Conservation (phyloP, 2,888 invertebrate genomes). For the Platycheirus rosarum region DNA sequence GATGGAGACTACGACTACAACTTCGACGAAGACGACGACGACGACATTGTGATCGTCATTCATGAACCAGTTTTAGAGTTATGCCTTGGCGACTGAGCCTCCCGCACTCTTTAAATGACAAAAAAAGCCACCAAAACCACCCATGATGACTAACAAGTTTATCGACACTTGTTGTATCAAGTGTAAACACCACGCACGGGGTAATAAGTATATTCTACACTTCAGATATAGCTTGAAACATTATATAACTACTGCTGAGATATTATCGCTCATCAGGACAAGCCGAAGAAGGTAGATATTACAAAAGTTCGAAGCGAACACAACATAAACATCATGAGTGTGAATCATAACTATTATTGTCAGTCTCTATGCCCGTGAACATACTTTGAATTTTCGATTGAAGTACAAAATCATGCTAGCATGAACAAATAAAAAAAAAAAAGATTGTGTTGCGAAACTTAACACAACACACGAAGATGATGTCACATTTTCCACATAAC, state of each 20-base stretch:
- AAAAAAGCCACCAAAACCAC: slow-evolving; percentile 13
- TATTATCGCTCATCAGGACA: not conserved
- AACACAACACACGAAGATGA: slow-evolving; percentile 52
- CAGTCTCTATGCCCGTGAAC: not conserved
- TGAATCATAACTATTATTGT: slow-evolving; percentile 21
- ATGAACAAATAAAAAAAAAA: slow-evolving; percentile 44
- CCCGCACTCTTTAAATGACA: slow-evolving; percentile 3
- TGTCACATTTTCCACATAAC: slow-evolving; percentile 56
- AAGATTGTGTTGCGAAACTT: slow-evolving; percentile 45
- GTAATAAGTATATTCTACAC: slow-evolving; percentile 54
- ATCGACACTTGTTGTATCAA: slow-evolving; percentile 67
- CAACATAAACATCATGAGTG: too few species aligned
- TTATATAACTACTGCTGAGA: slow-evolving; percentile 12
- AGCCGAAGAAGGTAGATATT: not conserved
- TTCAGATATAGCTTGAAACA: slow-evolving; percentile 48
- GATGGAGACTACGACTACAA: not conserved
- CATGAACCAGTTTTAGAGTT: slow-evolving; percentile 58
- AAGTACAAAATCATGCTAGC: slow-evolving; percentile 52
- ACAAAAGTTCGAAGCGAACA: slow-evolving; percentile 26
- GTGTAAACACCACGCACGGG: slow-evolving; percentile 57
- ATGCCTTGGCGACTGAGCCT: slow-evolving; percentile 47
- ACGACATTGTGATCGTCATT: too few species aligned
- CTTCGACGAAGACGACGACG: slow-evolving; percentile 13
- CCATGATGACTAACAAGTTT: slow-evolving; percentile 63
- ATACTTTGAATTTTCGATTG: slow-evolving; percentile 20